phyloP scores from a whole-genome alignment of 2,888 invertebrate genomes.

The Acrobeloides nanus region DNA sequence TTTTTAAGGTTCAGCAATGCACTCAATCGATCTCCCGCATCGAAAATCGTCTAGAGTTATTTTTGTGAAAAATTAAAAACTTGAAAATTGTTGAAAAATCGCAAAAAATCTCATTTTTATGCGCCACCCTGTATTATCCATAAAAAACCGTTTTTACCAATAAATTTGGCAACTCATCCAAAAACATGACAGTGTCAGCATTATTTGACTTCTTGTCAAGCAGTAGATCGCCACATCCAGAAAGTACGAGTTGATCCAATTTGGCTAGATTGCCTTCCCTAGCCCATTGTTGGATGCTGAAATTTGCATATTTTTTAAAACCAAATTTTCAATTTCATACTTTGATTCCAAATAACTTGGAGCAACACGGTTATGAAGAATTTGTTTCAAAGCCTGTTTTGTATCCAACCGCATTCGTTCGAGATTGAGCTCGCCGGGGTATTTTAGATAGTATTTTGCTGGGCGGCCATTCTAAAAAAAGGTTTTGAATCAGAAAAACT shows the following conservation, averaged over 20 bases:
- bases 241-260: constrained; percentile 47
- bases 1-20: no score
- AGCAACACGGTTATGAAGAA: constrained; percentile 52
- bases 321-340: constrained; percentile 10
- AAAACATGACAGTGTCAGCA: constrained; percentile 41
- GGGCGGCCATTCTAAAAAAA: constrained; percentile 54
- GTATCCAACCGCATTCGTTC: constrained; percentile 50
- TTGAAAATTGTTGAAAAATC: no score
- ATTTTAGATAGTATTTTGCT: constrained; percentile 55
- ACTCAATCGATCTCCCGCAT: no score
- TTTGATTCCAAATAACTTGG: constrained; percentile 63
- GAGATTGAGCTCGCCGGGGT: constrained; percentile 54
- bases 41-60: no score
- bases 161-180: constrained; percentile 29
- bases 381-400: constrained; percentile 44
- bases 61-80: no score
- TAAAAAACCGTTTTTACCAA: no score
- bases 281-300: constrained; percentile 79
- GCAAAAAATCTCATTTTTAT: no score
- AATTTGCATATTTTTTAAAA: constrained; percentile 3
- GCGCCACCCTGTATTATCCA: no score
- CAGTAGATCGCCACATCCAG: constrained; percentile 69
- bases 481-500: neutral
- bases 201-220: constrained; percentile 60
- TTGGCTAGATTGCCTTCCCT: constrained; percentile 66